These are phyloP conservation scores for Tringa solitaria DNA, from an alignment of 2,113 vertebrate genomes.

Conservation along the genomic window DNA sequence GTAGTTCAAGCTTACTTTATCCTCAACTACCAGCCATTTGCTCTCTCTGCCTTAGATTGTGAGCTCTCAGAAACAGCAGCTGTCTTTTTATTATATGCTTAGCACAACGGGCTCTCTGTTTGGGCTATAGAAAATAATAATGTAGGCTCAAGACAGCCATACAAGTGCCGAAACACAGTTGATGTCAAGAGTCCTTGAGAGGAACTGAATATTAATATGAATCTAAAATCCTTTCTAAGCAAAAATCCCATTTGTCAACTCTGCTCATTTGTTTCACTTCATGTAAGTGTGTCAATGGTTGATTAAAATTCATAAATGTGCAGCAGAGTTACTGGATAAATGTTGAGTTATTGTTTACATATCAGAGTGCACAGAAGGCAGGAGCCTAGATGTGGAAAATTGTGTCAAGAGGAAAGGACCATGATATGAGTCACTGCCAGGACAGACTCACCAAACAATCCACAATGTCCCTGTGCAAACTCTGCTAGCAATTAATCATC, in stretches of 20 bases:
- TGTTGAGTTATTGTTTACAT: constrained; percentile 30
- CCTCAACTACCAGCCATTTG: neutral
- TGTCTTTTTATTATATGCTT: neutral
- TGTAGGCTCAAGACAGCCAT: neutral
- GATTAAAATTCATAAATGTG: constrained; percentile 59
- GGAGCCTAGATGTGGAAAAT: constrained; percentile 17
- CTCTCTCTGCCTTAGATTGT: neutral
- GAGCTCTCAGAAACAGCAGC: neutral
- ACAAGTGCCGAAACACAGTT: neutral
- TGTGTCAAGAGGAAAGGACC: neutral
- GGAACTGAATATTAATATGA: constrained; percentile 41
- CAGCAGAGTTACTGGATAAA: constrained; percentile 14
- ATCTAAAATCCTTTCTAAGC: constrained; percentile 21
- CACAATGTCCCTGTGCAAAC: neutral
- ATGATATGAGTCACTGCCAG: neutral
- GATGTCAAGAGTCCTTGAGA: constrained; percentile 16
- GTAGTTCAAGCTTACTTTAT: neutral
- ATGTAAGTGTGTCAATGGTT: constrained; percentile 36
- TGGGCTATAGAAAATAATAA: neutral
- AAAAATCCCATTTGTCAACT: constrained; percentile 35
- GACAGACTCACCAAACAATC: neutral
- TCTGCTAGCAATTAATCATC: neutral
- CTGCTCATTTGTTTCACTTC: constrained; percentile 40
- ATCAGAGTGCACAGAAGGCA: neutral
- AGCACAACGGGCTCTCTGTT: neutral